A percentile compares a stretch with the other conserved stretches of the same genome.
These are phyloP conservation scores for Semaprochilodus insignis DNA, from an alignment of 2,797 vertebrate genomes.

Conservation along the genomic window DNA sequence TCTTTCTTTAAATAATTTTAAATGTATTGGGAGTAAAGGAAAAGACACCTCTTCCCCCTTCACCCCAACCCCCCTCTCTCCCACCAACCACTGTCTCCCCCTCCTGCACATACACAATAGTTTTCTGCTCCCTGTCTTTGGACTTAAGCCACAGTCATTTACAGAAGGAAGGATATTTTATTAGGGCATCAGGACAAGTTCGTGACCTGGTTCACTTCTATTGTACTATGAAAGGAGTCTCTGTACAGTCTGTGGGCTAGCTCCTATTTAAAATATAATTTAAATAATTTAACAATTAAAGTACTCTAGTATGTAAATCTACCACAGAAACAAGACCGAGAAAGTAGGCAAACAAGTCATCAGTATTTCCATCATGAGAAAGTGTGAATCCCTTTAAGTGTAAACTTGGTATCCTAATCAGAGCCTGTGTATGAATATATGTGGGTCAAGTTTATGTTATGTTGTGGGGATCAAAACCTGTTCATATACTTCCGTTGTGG, in stretches of 20 bases:
- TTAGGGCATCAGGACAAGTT: constrained; percentile 26
- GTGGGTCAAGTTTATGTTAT: no score
- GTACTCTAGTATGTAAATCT: neutral
- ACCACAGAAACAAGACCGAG: neutral
- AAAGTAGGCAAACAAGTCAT: neutral
- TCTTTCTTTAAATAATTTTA: neutral
- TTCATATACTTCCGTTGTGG: no score
- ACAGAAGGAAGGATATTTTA: constrained; percentile 51
- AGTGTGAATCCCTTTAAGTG: neutral
- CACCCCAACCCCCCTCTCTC: no score
- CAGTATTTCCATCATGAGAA: constrained; percentile 4
- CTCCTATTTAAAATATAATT: constrained; percentile 8
- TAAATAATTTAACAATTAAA: constrained; percentile 23
- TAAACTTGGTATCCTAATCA: neutral
- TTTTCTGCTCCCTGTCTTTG: neutral
- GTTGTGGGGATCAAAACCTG: no score
- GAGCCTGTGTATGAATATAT: neutral
- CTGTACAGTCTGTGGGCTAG: neutral
- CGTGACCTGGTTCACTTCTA: constrained; percentile 31
- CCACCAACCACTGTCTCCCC: no score
- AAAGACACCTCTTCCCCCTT: neutral
- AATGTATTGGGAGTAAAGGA: neutral
- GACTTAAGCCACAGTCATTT: constrained; percentile 2
- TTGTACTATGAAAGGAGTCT: constrained; percentile 8
- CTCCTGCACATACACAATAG: neutral